Conservation (phyloP, 2,888 invertebrate species). For the Sarcophaga rosellei region DNA sequence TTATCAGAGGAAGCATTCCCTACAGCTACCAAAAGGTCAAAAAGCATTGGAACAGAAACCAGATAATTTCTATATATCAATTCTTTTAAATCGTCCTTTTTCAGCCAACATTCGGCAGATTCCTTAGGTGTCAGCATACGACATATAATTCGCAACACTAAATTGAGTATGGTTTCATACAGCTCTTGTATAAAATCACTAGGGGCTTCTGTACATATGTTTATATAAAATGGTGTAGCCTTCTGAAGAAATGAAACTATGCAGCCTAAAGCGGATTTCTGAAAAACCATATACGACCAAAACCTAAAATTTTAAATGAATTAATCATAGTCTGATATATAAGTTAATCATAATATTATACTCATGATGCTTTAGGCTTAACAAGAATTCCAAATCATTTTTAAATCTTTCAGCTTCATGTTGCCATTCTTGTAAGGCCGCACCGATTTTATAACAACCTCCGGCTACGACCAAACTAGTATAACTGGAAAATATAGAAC, state of each 20-base stretch:
- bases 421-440: constrained; percentile 87
- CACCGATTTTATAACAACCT: constrained; percentile 82
- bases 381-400: constrained; percentile 86
- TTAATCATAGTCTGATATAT: too few relatives aligned
- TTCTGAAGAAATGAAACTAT: constrained; percentile 89
- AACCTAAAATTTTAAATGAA: constrained; percentile 82
- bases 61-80: constrained; percentile 90
- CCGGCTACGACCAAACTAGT: constrained; percentile 76
- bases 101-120: constrained; percentile 87
- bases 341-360: constrained; percentile 72
- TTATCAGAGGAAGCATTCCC: constrained; percentile 86
- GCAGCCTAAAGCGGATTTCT: constrained; percentile 84
- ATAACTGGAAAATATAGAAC: constrained; percentile 73
- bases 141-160: constrained; percentile 87
- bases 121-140: constrained; percentile 91
- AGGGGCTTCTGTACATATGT: constrained; percentile 79
- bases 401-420: constrained; percentile 84
- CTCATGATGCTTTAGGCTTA: constrained; percentile 85
- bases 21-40: constrained; percentile 89
- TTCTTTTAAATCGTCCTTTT: constrained; percentile 85
- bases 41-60: constrained; percentile 90
- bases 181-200: constrained; percentile 82
- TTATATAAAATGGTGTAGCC: constrained; percentile 86
- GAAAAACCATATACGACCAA: constrained; percentile 87
- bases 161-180: constrained; percentile 84